Percentiles rank a stretch among this genome's conserved stretches.
phyloP scores from a whole-genome alignment of 2,113 vertebrate species.

The Rhinolophus ferrumequinum region DNA sequence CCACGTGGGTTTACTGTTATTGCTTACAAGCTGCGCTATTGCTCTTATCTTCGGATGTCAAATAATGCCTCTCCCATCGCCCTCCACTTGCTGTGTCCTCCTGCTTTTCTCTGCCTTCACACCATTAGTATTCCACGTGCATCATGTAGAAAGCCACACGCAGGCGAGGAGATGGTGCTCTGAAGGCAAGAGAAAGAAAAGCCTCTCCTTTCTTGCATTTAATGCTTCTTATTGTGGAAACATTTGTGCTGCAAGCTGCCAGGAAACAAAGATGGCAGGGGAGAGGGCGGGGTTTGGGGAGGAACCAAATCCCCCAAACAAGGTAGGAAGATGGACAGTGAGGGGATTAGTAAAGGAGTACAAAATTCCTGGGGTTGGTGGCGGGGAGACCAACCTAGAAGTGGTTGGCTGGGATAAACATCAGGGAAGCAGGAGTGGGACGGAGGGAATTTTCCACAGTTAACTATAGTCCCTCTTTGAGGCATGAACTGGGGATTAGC shows the following conservation, averaged over 20 bases:
- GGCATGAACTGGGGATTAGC: not conserved
- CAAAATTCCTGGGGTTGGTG: not conserved
- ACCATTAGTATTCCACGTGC: fast-evolving
- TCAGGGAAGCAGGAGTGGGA: not conserved
- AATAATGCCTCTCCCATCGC: fast-evolving
- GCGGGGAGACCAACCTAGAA: no score
- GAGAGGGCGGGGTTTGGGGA: not conserved
- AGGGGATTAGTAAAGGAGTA: not conserved
- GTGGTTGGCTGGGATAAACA: not conserved
- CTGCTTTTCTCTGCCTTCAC: not conserved
- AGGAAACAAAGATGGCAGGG: not conserved
- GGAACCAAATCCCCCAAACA: no score
- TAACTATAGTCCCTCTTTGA: not conserved
- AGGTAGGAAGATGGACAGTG: not conserved
- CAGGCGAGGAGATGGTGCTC: not conserved
- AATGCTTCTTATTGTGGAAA: not conserved
- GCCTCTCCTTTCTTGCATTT: not conserved
- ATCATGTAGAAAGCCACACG: not conserved
- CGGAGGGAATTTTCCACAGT: not conserved
- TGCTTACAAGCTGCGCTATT: not conserved
- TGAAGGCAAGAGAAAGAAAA: not conserved
- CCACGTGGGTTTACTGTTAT: fast-evolving
- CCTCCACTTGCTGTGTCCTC: not conserved
- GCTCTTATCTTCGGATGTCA: not conserved
- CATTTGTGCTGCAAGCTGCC: not conserved